phyloP scores from a whole-genome alignment of 1,140 invertebrate species.

The Drosophila obscura region DNA sequence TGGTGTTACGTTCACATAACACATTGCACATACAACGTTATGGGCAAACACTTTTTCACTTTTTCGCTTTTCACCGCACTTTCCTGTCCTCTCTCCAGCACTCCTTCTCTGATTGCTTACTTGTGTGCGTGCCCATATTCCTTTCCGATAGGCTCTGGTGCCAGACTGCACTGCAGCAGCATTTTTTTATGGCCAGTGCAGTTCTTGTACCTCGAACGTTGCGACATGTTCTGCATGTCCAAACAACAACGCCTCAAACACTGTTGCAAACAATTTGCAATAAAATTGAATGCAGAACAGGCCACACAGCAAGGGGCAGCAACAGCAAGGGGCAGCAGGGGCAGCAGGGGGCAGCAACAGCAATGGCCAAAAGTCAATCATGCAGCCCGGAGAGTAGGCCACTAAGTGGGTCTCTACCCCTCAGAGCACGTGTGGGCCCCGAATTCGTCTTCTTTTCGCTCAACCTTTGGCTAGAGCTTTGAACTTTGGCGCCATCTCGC shows the following conservation, averaged over 20 bases:
- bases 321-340: neutral
- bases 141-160: neutral
- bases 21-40: constrained; percentile 43
- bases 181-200: constrained; percentile 42
- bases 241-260: constrained; percentile 42
- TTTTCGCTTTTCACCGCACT: neutral
- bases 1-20: constrained; percentile 41
- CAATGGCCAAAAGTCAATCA: constrained; percentile 54
- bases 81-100: too few relatives aligned
- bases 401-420: constrained; percentile 49
- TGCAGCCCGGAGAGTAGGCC: constrained; percentile 42
- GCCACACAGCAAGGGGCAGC: neutral
- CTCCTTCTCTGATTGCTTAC: neutral
- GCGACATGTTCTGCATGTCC: constrained; percentile 71
- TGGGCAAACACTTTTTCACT: constrained; percentile 38
- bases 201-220: constrained; percentile 21
- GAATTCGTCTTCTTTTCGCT: constrained; percentile 1
- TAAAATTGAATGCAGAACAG: constrained; percentile 67
- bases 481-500: constrained; percentile 78
- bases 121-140: constrained; percentile 16
- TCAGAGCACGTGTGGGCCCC: neutral
- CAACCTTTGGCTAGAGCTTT: constrained; percentile 56
- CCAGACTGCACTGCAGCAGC: constrained; percentile 58
- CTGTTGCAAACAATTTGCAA: constrained; percentile 76
- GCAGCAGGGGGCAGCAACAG: constrained; percentile 13